Conservation (phyloP, 2,888 invertebrate species). For the Saturnia pavonia region DNA sequence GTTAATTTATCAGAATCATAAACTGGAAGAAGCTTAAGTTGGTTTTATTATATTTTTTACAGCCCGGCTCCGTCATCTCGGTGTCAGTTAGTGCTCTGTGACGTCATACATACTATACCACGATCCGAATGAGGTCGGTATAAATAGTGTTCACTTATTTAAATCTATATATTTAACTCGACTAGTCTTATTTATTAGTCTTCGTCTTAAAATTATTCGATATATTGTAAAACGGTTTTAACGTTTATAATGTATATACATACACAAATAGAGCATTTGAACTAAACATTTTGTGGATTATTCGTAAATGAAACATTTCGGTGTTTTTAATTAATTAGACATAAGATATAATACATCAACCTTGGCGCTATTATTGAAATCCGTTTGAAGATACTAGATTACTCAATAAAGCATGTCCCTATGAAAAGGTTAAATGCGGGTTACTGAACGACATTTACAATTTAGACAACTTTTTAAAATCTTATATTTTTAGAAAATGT, state of each 20-base stretch:
- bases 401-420: background rate
- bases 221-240: no score
- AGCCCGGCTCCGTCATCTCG: background rate
- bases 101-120: conserved; percentile 8
- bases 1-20: conserved; percentile 2
- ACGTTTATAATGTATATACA: no score
- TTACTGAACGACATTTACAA: background rate
- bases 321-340: no score
- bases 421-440: background rate
- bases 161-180: background rate
- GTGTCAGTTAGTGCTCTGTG: conserved; percentile 7
- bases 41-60: conserved; percentile 10
- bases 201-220: background rate
- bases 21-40: background rate
- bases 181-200: no score
- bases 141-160: background rate
- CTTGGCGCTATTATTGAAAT: background rate
- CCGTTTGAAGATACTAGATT: no score
- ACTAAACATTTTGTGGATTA: background rate
- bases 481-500: background rate
- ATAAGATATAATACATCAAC: background rate
- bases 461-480: background rate
- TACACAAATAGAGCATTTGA: no score
- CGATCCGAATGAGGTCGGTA: background rate
- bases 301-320: background rate